phyloP scores from a whole-genome alignment of 2,888 invertebrate species.

The Pegoplata infirma region DNA sequence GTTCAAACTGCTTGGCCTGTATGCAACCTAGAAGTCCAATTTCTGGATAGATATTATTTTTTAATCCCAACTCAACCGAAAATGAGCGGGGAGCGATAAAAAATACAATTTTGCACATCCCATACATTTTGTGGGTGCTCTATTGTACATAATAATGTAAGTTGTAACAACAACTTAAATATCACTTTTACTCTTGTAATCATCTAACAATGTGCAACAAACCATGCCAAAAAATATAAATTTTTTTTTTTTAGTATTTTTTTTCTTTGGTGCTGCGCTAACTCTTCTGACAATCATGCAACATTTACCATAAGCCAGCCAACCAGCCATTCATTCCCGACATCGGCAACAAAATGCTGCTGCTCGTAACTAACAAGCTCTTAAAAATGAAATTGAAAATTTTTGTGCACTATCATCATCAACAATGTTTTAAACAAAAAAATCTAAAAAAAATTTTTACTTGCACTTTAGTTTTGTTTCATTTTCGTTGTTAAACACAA shows the following conservation, averaged over 20 bases:
- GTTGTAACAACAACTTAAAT: background rate
- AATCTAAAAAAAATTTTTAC: background rate
- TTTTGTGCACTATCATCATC: slow-evolving; percentile 37
- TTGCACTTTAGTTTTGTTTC: background rate
- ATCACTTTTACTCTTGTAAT: slow-evolving; percentile 41
- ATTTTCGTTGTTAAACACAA: background rate
- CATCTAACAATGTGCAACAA: slow-evolving; percentile 52
- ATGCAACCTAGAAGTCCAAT: no score
- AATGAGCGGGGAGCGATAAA: no score
- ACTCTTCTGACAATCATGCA: slow-evolving; percentile 55
- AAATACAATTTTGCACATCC: no score
- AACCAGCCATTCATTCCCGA: background rate
- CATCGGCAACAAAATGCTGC: background rate
- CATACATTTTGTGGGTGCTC: no score
- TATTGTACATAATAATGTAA: no score
- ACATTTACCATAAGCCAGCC: slow-evolving; percentile 41
- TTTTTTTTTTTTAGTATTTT: slow-evolving; percentile 42
- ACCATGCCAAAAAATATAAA: slow-evolving; percentile 28
- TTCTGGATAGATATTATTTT: no score
- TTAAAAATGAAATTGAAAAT: slow-evolving; percentile 52
- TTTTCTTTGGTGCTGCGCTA: slow-evolving; percentile 36
- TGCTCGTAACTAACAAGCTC: slow-evolving; percentile 30
- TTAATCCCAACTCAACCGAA: no score
- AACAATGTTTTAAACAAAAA: slow-evolving; percentile 8
- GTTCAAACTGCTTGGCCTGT: no score